Evolutionary conservation across 2,113 vertebrate species (phyloP).

Genomic region (Hippocampus barbouri): DNA sequence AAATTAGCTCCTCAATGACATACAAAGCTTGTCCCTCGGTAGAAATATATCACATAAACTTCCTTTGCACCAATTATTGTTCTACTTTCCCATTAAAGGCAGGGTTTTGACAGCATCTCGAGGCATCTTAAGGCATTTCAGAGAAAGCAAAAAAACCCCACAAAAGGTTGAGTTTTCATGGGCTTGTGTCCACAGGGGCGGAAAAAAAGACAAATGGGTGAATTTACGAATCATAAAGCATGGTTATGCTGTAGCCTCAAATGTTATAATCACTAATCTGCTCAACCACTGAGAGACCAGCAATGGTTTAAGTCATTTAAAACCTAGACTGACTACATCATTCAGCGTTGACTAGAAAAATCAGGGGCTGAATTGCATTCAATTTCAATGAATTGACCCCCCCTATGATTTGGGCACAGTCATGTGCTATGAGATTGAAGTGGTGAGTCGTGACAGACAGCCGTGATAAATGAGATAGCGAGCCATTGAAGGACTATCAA

Average conservation of each 20-base stretch:
- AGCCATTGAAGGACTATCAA: conserved; percentile 5
- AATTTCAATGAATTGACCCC: background rate
- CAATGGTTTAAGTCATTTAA: background rate
- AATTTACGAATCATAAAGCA: background rate
- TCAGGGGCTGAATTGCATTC: conserved; percentile 4
- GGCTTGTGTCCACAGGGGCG: too few species aligned
- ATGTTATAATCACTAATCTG: background rate
- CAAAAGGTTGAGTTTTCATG: background rate
- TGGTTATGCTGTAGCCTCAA: too few species aligned
- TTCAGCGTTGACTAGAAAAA: conserved; percentile 11
- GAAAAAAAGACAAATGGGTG: background rate
- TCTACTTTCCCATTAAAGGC: too few species aligned
- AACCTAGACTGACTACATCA: background rate
- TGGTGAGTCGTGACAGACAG: conserved; percentile 26
- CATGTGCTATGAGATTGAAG: conserved; percentile 5
- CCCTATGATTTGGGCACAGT: conserved; percentile 5
- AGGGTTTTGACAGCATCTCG: too few species aligned
- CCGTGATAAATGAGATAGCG: conserved; percentile 5
- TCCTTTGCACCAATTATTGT: too few species aligned
- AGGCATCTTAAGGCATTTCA: too few species aligned
- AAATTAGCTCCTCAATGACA: too few species aligned
- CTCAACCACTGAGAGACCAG: background rate
- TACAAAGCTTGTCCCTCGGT: too few species aligned
- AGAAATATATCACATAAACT: too few species aligned
- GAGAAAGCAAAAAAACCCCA: too few species aligned